These are phyloP conservation scores for Blastomussa wellsi DNA, from an alignment of 92 coral and sea anemone genomes.

Conservation along the genomic window DNA sequence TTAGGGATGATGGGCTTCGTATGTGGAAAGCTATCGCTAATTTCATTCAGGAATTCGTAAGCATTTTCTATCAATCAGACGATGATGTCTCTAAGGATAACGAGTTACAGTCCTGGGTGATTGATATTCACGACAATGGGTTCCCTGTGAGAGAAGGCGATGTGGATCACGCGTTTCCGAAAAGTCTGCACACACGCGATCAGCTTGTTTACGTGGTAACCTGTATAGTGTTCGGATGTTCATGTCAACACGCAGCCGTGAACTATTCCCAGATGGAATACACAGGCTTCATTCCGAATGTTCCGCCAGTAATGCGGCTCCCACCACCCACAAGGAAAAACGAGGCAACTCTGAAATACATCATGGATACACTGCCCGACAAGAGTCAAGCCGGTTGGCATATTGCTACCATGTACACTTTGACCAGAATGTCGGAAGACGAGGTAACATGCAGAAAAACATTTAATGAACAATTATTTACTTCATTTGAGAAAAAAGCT, in stretches of 20 bases:
- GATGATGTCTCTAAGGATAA: slow-evolving; percentile 62
- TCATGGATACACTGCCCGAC: slow-evolving; percentile 73
- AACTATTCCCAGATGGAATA: slow-evolving; percentile 82
- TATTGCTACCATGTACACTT: slow-evolving; percentile 61
- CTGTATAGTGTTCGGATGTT: slow-evolving; percentile 72
- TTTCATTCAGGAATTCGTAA: slow-evolving; percentile 58
- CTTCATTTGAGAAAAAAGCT: too few species aligned
- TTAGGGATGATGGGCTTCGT: slow-evolving; percentile 78
- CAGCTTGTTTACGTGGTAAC: slow-evolving; percentile 70
- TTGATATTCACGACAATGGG: slow-evolving; percentile 79
- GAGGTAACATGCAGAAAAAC: slow-evolving; percentile 47
- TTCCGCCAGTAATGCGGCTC: slow-evolving; percentile 80
- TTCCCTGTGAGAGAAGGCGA: slow-evolving; percentile 61
- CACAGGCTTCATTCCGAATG: slow-evolving; percentile 77
- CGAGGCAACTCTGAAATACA: slow-evolving; percentile 54
- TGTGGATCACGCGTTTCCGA: slow-evolving; percentile 74
- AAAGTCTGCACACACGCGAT: slow-evolving; percentile 59
- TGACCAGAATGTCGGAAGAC: slow-evolving; percentile 69
- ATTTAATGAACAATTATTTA: too few species aligned
- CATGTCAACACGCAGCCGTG: slow-evolving; percentile 92
- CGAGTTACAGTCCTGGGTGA: slow-evolving; percentile 76
- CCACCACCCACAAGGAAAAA: slow-evolving; percentile 83
- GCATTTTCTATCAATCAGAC: slow-evolving; percentile 64
- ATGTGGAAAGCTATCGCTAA: slow-evolving; percentile 76
- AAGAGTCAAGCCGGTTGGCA: slow-evolving; percentile 70